Conservation (phyloP, 1,140 invertebrate genomes). For the Rhyzopertha dominica region DNA sequence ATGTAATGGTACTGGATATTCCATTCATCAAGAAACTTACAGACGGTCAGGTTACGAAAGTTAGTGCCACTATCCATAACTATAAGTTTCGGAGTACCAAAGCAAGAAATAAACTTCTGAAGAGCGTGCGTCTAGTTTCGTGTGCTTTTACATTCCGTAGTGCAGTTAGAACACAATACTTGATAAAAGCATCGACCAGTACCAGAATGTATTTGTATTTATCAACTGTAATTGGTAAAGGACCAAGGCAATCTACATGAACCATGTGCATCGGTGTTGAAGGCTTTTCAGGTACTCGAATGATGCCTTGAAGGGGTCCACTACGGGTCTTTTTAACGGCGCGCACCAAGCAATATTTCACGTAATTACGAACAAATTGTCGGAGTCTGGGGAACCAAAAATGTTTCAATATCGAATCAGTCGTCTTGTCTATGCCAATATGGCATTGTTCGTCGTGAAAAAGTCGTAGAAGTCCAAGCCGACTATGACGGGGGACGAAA, state of each 20-base stretch:
- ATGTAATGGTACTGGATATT: constrained; percentile 11
- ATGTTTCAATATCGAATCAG: constrained; percentile 21
- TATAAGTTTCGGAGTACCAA: constrained; percentile 23
- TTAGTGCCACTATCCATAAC: constrained; percentile 20
- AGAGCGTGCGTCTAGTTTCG: neutral
- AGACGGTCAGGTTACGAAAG: constrained; percentile 2
- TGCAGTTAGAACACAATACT: constrained; percentile 7
- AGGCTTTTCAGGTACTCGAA: constrained; percentile 20
- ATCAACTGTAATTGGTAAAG: constrained; percentile 21
- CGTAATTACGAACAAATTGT: constrained; percentile 29
- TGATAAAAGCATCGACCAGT: constrained; percentile 12
- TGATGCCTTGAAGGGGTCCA: constrained; percentile 14
- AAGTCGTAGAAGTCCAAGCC: constrained; percentile 22
- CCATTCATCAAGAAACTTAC: constrained; percentile 4
- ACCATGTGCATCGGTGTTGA: constrained; percentile 28
- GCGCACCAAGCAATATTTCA: constrained; percentile 34
- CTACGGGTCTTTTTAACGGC: constrained; percentile 13
- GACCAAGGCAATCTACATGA: constrained; percentile 32
- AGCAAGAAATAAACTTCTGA: too few relatives aligned
- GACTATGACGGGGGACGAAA: too few relatives aligned
- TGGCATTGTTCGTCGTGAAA: constrained; percentile 34
- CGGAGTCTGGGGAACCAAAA: constrained; percentile 30
- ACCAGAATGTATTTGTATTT: constrained; percentile 28
- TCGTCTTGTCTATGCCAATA: constrained; percentile 21
- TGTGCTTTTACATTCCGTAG: constrained; percentile 1